Conservation (phyloP, 1,140 invertebrate genomes). For the Copidosoma floridanum region DNA sequence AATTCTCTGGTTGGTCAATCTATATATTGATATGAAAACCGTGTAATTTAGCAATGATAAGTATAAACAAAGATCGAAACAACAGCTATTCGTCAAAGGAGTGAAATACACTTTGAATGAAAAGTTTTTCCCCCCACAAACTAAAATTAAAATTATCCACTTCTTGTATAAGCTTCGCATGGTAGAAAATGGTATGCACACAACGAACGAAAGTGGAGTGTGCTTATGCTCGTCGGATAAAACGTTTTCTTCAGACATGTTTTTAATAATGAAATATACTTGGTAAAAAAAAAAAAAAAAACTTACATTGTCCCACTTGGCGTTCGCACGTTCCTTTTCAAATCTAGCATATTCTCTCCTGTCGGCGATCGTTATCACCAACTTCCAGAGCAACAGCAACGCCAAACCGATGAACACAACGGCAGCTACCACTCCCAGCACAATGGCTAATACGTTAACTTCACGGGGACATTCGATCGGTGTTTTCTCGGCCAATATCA, state of each 20-base stretch:
- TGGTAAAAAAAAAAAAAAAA: not conserved
- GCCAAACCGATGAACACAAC: conserved; percentile 81
- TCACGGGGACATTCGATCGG: conserved; percentile 78
- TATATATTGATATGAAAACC: not conserved
- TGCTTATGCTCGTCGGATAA: too few relatives aligned
- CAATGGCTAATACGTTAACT: conserved; percentile 77
- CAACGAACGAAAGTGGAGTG: too few relatives aligned
- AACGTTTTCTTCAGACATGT: too few relatives aligned
- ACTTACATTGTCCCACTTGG: conserved; percentile 91
- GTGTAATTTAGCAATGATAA: not conserved
- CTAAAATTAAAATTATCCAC: too few relatives aligned
- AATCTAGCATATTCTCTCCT: conserved; percentile 94
- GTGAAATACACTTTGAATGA: too few relatives aligned
- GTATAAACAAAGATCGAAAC: not conserved
- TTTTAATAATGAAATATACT: too few relatives aligned
- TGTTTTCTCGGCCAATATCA: conserved; percentile 69
- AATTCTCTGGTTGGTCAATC: not conserved
- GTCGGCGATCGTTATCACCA: conserved; percentile 94
- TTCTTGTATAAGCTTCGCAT: too few relatives aligned
- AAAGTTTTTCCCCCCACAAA: too few relatives aligned
- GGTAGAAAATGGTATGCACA: too few relatives aligned
- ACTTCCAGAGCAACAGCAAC: conserved; percentile 92
- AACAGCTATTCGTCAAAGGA: too few relatives aligned
- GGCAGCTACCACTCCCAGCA: conserved; percentile 93
- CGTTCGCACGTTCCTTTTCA: conserved; percentile 92